phyloP scores from a whole-genome alignment of 2,888 invertebrate genomes.

The Volucella zonaria region DNA sequence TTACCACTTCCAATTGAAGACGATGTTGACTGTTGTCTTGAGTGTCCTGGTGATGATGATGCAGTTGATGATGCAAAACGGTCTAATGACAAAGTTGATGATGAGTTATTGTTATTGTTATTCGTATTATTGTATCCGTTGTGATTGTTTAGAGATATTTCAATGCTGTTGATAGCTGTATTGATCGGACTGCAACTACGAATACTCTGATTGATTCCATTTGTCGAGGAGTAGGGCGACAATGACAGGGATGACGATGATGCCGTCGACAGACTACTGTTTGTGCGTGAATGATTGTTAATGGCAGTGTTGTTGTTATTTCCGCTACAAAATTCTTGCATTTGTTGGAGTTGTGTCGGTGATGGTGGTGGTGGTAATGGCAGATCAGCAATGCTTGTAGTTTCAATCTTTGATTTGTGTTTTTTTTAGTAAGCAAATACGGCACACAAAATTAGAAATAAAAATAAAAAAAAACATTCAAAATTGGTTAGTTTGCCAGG shows the following conservation, averaged over 20 bases:
- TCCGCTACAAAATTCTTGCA: conserved; percentile 66
- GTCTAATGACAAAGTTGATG: conserved; percentile 78
- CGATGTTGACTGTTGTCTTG: conserved; percentile 79
- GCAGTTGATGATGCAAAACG: conserved; percentile 75
- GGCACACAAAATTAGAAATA: conserved; percentile 61
- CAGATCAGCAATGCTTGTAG: conserved; percentile 76
- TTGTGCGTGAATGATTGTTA: conserved; percentile 80
- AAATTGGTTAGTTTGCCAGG: conserved; percentile 47
- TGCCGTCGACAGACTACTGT: conserved; percentile 81
- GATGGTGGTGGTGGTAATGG: conserved; percentile 81
- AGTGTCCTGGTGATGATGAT: conserved; percentile 79
- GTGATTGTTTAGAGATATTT: conserved; percentile 72
- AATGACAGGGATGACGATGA: conserved; percentile 78
- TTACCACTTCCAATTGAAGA: conserved; percentile 75
- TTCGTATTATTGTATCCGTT: conserved; percentile 70
- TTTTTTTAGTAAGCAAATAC: conserved; percentile 72
- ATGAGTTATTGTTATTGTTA: conserved; percentile 70
- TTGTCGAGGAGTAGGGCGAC: conserved; percentile 75
- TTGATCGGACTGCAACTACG: conserved; percentile 70
- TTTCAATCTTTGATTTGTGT: conserved; percentile 50
- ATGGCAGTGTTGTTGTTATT: conserved; percentile 71
- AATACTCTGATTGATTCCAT: conserved; percentile 71
- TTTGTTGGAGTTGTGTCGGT: conserved; percentile 80
- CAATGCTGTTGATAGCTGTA: conserved; percentile 65
- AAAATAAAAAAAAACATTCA: conserved; percentile 39